Conservation (phyloP, 2,888 invertebrate genomes). For the Euplexia lucipara region DNA sequence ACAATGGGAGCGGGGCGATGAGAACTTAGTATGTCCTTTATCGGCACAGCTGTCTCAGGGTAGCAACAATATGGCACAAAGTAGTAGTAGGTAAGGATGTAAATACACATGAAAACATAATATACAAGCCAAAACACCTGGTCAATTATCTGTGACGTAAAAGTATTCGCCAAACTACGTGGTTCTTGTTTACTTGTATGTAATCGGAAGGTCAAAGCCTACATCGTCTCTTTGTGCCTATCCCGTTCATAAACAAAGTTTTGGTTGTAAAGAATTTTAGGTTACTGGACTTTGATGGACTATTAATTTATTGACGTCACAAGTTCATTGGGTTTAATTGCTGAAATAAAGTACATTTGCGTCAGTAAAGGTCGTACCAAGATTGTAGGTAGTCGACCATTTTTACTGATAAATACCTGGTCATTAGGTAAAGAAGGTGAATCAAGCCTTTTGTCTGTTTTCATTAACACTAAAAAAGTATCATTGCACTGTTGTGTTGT, state of each 20-base stretch:
- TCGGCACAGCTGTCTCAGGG: constrained; percentile 77
- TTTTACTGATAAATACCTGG: background rate
- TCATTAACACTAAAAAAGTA: no score
- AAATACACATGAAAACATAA: constrained; percentile 1
- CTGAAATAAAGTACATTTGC: constrained; percentile 27
- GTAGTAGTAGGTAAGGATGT: constrained; percentile 72
- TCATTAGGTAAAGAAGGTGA: background rate
- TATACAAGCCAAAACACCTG: constrained; percentile 1
- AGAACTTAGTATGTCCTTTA: constrained; percentile 87
- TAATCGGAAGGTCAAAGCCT: constrained; percentile 35
- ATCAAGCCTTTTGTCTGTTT: background rate
- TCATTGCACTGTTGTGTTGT: no score
- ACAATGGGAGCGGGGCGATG: constrained; percentile 91
- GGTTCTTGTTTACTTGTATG: constrained; percentile 15
- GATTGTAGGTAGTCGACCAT: constrained; percentile 19
- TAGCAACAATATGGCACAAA: constrained; percentile 70
- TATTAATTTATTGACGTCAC: constrained; percentile 38
- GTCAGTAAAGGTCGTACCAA: constrained; percentile 33
- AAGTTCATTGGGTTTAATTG: constrained; percentile 16
- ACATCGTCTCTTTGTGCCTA: background rate
- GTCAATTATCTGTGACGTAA: constrained; percentile 4
- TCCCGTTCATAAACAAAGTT: constrained; percentile 20
- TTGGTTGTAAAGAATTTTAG: background rate
- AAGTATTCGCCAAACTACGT: constrained; percentile 1
- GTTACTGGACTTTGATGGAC: constrained; percentile 1